These are phyloP conservation scores for Ciona savignyi DNA, from an alignment of 23 tunicate genomes.

Conservation along the genomic window DNA sequence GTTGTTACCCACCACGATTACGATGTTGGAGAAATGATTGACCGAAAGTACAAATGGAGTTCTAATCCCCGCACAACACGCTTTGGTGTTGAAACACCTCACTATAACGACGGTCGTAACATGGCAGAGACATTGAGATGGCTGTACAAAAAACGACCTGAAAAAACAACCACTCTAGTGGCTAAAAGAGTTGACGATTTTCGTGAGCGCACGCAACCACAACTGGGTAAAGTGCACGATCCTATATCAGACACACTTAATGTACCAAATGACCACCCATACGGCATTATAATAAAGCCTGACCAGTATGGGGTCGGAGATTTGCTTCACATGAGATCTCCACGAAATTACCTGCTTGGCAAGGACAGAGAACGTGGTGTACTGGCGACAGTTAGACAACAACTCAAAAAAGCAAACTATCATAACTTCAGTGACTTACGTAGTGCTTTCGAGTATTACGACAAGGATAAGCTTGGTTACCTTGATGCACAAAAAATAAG, in stretches of 20 bases:
- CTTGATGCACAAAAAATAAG: conserved; percentile 73
- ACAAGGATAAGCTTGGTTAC: conserved; percentile 46
- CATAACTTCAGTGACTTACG: conserved; percentile 66
- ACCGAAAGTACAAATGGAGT: conserved; percentile 76
- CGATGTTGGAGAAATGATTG: conserved; percentile 64
- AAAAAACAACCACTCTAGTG: conserved; percentile 50
- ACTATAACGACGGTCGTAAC: conserved; percentile 64
- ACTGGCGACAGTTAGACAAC: conserved; percentile 69
- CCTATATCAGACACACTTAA: conserved; percentile 75
- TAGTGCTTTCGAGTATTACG: conserved; percentile 75
- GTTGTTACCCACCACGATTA: conserved; percentile 75
- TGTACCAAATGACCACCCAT: conserved; percentile 51
- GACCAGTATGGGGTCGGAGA: conserved; percentile 88
- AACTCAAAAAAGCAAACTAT: conserved; percentile 77
- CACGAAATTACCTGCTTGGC: conserved; percentile 44
- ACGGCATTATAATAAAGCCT: conserved; percentile 59
- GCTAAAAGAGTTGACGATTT: conserved; percentile 57
- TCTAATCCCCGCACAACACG: conserved; percentile 28
- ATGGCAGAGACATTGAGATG: conserved; percentile 53
- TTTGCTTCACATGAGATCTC: conserved; percentile 62
- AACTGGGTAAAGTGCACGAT: conserved; percentile 70
- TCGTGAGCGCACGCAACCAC: conserved; percentile 60
- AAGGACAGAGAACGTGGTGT: conserved; percentile 73
- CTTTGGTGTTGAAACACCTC: conserved; percentile 80
- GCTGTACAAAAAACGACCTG: conserved; percentile 46